Base-by-base conservation (phyloP, 35 echinoderm and acorn worm genomes). In the Strongylocentrotus purpuratus region DNA sequence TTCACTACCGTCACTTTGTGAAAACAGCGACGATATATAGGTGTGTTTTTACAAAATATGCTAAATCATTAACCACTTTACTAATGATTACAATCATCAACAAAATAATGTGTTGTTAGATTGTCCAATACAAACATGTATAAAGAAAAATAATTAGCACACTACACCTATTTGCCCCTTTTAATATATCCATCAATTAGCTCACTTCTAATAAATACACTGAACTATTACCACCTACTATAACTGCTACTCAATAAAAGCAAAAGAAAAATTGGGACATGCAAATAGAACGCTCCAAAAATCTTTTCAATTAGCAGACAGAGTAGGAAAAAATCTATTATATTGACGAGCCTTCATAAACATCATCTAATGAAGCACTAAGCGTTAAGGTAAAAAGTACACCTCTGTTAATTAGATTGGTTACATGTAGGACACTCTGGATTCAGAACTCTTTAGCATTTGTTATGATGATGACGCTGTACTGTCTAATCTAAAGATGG, bases 251-350 rank as follows among this genome's bases (percentile, higher is more conserved):
- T 28, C 25, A 78, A 78, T 78, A 22, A 78, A 78, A 78, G 65
- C 20, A 78, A 78, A 78, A 18, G 20, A 78, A 78, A 78, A 78
- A 78, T 7, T 22, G 65, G 28, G 65, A n/a, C 4, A 78, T 78
- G 22, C 65, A 78, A 78, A 78, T 78, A 78, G 65, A 78, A 78
- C 33, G 20, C 87, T 89, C 87, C 12, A 25, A 33, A 89, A 89
- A 89, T 89, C 32, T 89, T 89, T 89, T 89, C 87, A 89, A 89
- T 89, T 89, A 89, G 87, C 87, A 89, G 87, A 89, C 32, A 9
- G 87, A 33, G 45, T 18, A 89, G 45, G 45, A 89, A 89, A 89
- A 89, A 89, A 89, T 89, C 87, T 41, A 89, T 89, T 89, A 46
- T 89, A 89, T 89, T 89, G 87, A 89, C 87, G 32, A 89, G 87